Evolutionary conservation across 2,797 vertebrate species (phyloP).

Genomic region (Octomys mimax): DNA sequence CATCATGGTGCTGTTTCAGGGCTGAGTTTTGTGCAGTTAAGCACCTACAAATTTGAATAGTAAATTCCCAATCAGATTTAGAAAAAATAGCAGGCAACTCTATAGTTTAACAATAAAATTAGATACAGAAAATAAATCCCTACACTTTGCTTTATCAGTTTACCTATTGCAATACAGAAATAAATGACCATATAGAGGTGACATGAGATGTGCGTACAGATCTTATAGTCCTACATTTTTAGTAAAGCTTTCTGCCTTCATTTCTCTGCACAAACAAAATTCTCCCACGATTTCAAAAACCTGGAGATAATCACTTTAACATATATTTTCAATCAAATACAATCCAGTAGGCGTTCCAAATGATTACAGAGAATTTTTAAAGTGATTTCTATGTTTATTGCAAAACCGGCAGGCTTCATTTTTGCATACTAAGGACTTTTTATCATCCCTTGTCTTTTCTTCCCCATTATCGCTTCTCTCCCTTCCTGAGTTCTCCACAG

Average conservation of each 20-base stretch:
- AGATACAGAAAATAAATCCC: background rate
- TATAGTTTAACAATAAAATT: background rate
- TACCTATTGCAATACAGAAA: background rate
- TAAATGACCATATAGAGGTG: background rate
- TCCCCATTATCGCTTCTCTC: constrained; percentile 37
- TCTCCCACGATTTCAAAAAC: constrained; percentile 18
- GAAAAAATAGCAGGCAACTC: background rate
- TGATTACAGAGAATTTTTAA: constrained; percentile 2
- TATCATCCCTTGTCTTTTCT: constrained; percentile 54
- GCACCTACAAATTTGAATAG: background rate
- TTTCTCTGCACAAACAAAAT: background rate
- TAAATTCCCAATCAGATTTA: background rate
- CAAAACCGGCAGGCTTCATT: constrained; percentile 10
- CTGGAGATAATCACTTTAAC: constrained; percentile 27
- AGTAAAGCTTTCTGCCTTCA: background rate
- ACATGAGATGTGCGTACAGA: background rate
- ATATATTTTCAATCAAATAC: background rate
- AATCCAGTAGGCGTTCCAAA: constrained; percentile 34
- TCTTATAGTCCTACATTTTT: background rate
- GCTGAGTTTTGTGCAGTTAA: background rate
- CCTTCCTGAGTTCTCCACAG: constrained; percentile 51
- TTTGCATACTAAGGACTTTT: background rate
- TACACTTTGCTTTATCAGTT: background rate
- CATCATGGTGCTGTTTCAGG: background rate
- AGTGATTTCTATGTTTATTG: constrained; percentile 57